A percentile compares a stretch with the other conserved stretches of the same genome.
These are phyloP conservation scores for Pachyrhynchus sulphureomaculatus DNA, from an alignment of 1,140 invertebrate genomes.

Conservation along the genomic window DNA sequence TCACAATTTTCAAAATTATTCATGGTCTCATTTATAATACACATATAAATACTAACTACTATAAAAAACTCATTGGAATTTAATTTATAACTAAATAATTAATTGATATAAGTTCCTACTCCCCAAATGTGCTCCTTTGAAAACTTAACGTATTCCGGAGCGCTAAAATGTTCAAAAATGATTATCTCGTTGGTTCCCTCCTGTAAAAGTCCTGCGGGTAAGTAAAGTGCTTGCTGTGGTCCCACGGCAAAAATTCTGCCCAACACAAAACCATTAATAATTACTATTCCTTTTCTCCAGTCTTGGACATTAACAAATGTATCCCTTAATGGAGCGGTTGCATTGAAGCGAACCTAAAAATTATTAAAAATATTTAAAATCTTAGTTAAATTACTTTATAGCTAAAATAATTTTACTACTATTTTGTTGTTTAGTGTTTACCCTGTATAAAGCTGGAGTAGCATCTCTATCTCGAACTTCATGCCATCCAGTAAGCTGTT, in stretches of 20 bases:
- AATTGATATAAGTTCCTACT: no score
- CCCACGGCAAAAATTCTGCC: slow-evolving; percentile 60
- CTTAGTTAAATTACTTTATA: not conserved
- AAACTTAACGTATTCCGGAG: not conserved
- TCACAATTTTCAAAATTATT: no score
- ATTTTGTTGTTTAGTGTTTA: not conserved
- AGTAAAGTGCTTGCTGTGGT: slow-evolving; percentile 60
- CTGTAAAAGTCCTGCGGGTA: slow-evolving; percentile 58
- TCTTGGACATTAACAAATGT: slow-evolving; percentile 47
- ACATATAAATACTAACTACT: no score
- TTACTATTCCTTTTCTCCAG: slow-evolving; percentile 60
- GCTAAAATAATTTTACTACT: not conserved
- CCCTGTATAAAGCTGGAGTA: slow-evolving; percentile 45
- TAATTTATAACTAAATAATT: no score
- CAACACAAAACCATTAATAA: slow-evolving; percentile 65
- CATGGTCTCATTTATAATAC: no score
- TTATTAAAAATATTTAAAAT: not conserved
- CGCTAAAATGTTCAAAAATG: slow-evolving; percentile 46
- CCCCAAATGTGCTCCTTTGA: no score
- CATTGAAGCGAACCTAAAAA: slow-evolving; percentile 15
- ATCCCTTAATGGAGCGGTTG: slow-evolving; percentile 3
- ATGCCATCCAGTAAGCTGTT: slow-evolving; percentile 28
- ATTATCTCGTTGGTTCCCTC: slow-evolving; percentile 54
- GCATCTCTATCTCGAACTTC: not conserved
- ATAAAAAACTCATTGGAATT: no score